Base-by-base conservation (phyloP, 2,113 vertebrate genomes). In the Grallaria varia region DNA sequence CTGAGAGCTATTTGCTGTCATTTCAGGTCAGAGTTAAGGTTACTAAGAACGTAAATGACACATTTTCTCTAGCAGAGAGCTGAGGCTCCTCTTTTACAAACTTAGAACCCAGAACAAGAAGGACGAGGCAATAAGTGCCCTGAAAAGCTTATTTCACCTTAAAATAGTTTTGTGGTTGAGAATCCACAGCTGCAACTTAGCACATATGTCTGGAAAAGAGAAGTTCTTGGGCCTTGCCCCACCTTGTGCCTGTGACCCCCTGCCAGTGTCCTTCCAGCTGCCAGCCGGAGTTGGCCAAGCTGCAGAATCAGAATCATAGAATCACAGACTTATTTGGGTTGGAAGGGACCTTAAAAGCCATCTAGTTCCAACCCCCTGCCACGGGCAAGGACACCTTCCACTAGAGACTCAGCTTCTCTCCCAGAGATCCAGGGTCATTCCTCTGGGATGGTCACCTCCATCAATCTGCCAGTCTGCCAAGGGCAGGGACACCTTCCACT, bases 231-330 rank as follows among this genome's bases (percentile, higher is more conserved):
- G 60, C 35, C 31, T 47, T 30, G 28, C n/a, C 44, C 63, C 33
- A 39, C 37, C 39, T 56, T 0, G 0, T 47, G 76, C 31, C 55
- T 0, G 0, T 16, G 47, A 39, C 60, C 42, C 52, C 45, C 39
- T 59, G 33, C 12, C 5, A 3, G 1, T 9, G 52, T 44, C 62
- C 35, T 37, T n/a, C 84, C 66, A 79, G 79, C 27, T 72, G 52
- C 66, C 71, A 84, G 3, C 33, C 27, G 21, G 10, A 40, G 18
- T 24, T 90, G 66, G 24, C 40, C 64, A 49, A 58, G 62, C 64
- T 52, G 21, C 14, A 69, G 27, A 73, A 37, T 31, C 39, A 75
- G 63, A 39, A 30, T 1, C 0, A 8, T 14, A 9, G 30, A 47
- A 35, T 23, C 55, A 53, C 55, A 23, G 40, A 62, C 49, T 4